These are phyloP conservation scores for Rhinogobius similis DNA, from an alignment of 2,113 vertebrate genomes.

Conservation along the genomic window DNA sequence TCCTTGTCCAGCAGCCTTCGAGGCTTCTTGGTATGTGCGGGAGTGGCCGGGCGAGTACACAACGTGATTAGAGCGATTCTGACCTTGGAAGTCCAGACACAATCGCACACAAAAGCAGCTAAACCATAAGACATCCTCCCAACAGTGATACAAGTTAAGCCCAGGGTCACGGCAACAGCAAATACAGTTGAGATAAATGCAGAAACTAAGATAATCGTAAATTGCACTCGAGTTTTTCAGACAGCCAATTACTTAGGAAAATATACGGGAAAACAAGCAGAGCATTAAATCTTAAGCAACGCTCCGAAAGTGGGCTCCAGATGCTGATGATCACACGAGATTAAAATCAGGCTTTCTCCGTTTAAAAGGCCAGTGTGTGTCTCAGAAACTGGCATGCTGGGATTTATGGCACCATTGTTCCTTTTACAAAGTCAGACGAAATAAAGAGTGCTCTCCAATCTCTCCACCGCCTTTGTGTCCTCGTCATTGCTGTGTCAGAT, in stretches of 20 bases:
- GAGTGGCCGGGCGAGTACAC: conserved; percentile 47
- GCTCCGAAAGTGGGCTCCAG: conserved; percentile 15
- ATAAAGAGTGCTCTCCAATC: conserved; percentile 17
- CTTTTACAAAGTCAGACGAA: conserved; percentile 14
- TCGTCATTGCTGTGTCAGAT: background rate
- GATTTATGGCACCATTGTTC: conserved; percentile 33
- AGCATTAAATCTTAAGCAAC: conserved; percentile 21
- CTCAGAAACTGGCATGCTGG: conserved; percentile 34
- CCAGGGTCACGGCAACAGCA: conserved; percentile 5
- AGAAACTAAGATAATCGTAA: background rate
- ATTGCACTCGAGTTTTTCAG: background rate
- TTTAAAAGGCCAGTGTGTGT: conserved; percentile 30
- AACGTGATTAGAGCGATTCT: conserved; percentile 56
- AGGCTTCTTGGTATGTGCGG: conserved; percentile 62
- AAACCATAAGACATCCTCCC: background rate
- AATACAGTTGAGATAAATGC: background rate
- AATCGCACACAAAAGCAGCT: conserved; percentile 53
- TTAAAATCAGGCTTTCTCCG: conserved; percentile 45
- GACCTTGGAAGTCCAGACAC: conserved; percentile 57
- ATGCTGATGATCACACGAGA: conserved; percentile 17
- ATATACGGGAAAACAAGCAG: conserved; percentile 6
- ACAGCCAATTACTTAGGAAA: conserved; percentile 13
- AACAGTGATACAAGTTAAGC: background rate
- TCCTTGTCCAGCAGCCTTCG: conserved; percentile 40
- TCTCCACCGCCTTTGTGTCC: background rate